phyloP scores from a whole-genome alignment of 2,888 invertebrate genomes.

The Drosophila algonquin region DNA sequence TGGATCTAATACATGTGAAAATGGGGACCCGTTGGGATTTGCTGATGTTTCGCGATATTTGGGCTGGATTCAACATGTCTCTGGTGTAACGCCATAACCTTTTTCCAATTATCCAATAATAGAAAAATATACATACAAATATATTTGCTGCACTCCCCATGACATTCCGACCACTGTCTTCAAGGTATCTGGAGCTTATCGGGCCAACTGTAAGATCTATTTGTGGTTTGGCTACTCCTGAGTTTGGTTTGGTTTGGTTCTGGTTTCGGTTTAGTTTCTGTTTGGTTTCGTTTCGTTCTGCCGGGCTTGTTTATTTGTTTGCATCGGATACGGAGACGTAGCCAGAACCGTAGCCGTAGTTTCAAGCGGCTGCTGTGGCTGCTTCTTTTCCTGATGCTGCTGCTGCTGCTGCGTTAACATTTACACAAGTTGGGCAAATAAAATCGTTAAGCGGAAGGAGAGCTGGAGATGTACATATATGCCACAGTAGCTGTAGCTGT shows the following conservation, averaged over 20 bases:
- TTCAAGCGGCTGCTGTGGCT: conserved; percentile 44
- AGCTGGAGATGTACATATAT: conserved; percentile 2
- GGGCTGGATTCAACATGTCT: not conserved
- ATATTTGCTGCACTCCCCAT: not conserved
- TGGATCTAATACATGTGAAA: not conserved
- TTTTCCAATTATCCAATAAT: no score
- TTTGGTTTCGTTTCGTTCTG: conserved; percentile 58
- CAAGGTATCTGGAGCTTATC: conserved; percentile 56
- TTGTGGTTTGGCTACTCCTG: conserved; percentile 61
- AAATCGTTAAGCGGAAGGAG: conserved; percentile 64
- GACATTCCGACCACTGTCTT: conserved; percentile 9
- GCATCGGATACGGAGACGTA: conserved; percentile 28
- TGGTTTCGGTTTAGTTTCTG: conserved; percentile 57
- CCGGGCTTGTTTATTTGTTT: conserved; percentile 49
- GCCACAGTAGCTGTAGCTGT: not conserved
- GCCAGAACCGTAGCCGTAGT: conserved; percentile 23
- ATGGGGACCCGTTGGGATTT: not conserved
- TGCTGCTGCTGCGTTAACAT: conserved; percentile 55
- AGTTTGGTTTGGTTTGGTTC: conserved; percentile 43
- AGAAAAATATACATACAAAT: no score
- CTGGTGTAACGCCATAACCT: not conserved
- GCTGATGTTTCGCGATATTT: not conserved
- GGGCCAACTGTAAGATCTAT: conserved; percentile 69
- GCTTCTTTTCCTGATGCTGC: conserved; percentile 13
- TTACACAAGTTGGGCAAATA: conserved; percentile 74